Evolutionary conservation across 2,797 vertebrate genomes (phyloP), one percentile per base, ranked within the genome.

Genomic region (Acanthurus lineatus): DNA sequence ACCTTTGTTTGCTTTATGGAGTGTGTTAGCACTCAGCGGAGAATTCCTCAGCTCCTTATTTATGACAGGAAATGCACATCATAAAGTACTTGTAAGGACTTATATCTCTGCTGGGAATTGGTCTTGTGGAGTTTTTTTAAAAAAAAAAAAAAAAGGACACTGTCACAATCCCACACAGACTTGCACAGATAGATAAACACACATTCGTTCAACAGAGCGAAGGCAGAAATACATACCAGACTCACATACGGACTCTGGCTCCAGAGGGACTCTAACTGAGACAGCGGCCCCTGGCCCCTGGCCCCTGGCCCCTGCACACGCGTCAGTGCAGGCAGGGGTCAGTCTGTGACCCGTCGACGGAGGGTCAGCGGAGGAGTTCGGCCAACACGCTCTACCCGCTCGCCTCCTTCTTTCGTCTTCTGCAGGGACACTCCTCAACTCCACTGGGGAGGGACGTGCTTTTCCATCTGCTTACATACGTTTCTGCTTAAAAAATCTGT

Each of bases 21-120:
- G 84, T 88, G 89, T 91, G 90, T 91, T 88, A 81, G 76, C 56
- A 25, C 85, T 91, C 82, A 81, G 84, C 63, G 1, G 82, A 89
- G 91, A 85, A 84, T 90, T 92, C 87, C 88, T 83, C 87, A 53
- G 76, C 78, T 71, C 77, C 83, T 86, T 93, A 87, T 95, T 95
- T 94, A 94, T 92, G 92, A 88, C 93, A 94, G 93, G 94, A 95
- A 95, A 93, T 91, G 90, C 92, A 87, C 87, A 86, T 94, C 89
- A 88, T 94, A 92, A 93, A 93, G 89, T 83, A 60, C 81, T 88
- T 77, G 56, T 92, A 86, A 89, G 82, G 82, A 69, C 86, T 88
- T 85, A 82, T 79, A 75, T 81, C 73, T 89, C 89, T 25, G 16
- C 78, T 73, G 90, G 90, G 91, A 91, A 85, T 86, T 63, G 17